A percentile compares a stretch with the other conserved stretches of the same genome.
Evolutionary conservation across 2,797 vertebrate species (phyloP).

Genomic region (Phoxinus dragarum): DNA sequence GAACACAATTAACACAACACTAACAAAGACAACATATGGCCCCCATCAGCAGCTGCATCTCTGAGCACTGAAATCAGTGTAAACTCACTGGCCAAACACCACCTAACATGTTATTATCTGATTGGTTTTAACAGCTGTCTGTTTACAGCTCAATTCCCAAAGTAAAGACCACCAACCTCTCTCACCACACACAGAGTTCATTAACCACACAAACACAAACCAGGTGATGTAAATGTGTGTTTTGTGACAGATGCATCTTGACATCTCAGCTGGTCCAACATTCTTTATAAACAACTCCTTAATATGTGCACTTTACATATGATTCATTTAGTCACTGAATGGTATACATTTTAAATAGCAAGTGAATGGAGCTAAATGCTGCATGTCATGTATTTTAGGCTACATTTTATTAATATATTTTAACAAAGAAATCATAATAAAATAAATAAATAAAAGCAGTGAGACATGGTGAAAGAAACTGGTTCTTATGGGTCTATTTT

Average conservation of each 20-base stretch:
- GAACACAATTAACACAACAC: slow-evolving; percentile 2
- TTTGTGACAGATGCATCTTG: slow-evolving; percentile 10
- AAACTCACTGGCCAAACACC: slow-evolving; percentile 25
- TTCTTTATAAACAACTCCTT: neutral
- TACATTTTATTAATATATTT: neutral
- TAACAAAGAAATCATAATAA: neutral
- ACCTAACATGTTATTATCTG: slow-evolving; percentile 30
- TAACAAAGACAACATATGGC: slow-evolving; percentile 32
- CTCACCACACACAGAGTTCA: slow-evolving; percentile 38
- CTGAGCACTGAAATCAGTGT: slow-evolving; percentile 2
- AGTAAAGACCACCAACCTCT: slow-evolving; percentile 37
- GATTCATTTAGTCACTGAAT: neutral
- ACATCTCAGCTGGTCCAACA: neutral
- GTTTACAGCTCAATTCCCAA: slow-evolving; percentile 39
- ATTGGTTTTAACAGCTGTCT: slow-evolving; percentile 44
- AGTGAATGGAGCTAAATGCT: neutral
- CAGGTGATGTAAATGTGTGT: slow-evolving; percentile 20
- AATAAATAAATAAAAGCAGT: neutral
- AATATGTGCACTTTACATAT: neutral
- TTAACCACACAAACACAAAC: slow-evolving; percentile 47
- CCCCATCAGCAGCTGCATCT: slow-evolving; percentile 19
- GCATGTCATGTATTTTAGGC: neutral
- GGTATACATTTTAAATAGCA: neutral
- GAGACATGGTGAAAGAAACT: neutral
- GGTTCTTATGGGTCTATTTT: too few species aligned